Evolutionary conservation across 1,140 invertebrate species (phyloP).

Genomic region (Drosophila melanica): DNA sequence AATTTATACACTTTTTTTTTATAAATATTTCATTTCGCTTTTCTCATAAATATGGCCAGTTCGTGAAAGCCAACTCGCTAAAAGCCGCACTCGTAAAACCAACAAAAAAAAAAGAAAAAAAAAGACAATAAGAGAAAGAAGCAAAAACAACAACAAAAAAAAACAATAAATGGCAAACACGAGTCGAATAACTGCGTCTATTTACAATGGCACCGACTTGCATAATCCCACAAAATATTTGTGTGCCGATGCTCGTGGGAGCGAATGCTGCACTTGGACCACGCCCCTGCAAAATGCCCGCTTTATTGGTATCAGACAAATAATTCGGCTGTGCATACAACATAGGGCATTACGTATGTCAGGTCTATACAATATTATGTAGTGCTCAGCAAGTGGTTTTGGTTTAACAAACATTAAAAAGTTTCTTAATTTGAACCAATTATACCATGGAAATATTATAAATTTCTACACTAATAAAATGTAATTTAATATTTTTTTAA

Average conservation of each 20-base stretch:
- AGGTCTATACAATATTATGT: background rate
- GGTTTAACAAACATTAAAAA: no score
- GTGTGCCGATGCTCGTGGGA: conserved; percentile 17
- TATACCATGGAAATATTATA: no score
- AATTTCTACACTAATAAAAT: background rate
- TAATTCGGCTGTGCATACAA: background rate
- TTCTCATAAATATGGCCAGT: background rate
- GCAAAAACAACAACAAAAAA: conserved; percentile 19
- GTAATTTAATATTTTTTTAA: no score
- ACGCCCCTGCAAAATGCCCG: conserved; percentile 8
- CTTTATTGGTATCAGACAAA: conserved; percentile 12
- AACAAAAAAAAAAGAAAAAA: conserved; percentile 15
- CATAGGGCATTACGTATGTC: background rate
- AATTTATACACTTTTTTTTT: background rate
- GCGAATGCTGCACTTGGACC: conserved; percentile 27
- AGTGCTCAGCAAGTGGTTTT: no score
- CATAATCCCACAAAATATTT: conserved; percentile 38
- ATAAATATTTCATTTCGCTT: conserved; percentile 1
- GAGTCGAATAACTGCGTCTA: conserved; percentile 1
- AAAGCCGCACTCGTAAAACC: conserved; percentile 37
- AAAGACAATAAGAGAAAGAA: background rate
- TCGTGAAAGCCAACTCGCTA: conserved; percentile 14
- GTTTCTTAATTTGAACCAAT: no score
- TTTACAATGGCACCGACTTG: conserved; percentile 34
- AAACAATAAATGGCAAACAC: conserved; percentile 30